Base-by-base conservation (phyloP, 2,797 vertebrate species). In the Microchirus variegatus region DNA sequence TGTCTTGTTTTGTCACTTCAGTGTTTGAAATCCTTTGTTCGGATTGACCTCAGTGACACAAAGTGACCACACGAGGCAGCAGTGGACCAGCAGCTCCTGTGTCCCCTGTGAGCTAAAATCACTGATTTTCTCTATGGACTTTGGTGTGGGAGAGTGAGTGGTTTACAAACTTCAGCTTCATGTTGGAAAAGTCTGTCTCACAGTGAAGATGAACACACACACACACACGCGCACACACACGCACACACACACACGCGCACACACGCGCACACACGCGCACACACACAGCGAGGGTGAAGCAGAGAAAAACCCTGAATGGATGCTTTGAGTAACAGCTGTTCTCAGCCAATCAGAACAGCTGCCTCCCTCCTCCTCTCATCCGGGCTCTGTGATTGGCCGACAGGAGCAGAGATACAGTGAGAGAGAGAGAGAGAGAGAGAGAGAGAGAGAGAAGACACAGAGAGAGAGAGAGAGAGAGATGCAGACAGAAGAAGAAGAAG, bases 241-340 rank as follows among this genome's bases (percentile, higher is more conserved):
- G 35, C 35, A 35, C 36, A 55, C 58, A 63, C 36, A 52, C 35
- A 46, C 37, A 16, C 12, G 36, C 11, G 38, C 13, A 35, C 42
- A 43, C 17, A 42, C 50, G 35, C 35, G 22, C 36, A 55, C 58
- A 63, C 36, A 52, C 35, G 42, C 37, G 14, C 12, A 41, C 11
- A 43, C 13, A 35, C 42, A 43, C 17, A 42, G 22, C n/a, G 37
- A 9, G 18, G 15, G 15, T 4, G 16, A 18, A 16, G 14, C 43
- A 54, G 35, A 71, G 38, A 17, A 43, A 78, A 76, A 59, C 15
- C 16, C 57, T 83, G 85, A 84, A 86, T 81, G 83, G 81, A 85
- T 64, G 56, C 50, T 70, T 42, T 40, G 45, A 49, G 8, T 46
- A 53, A 65, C 1, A 18, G 8, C 36, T 35, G 49, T 42, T 73